Percentiles rank a stretch among this genome's conserved stretches.
These are phyloP conservation scores for Rhea pennata DNA, from an alignment of 2,113 vertebrate genomes.

Conservation along the genomic window DNA sequence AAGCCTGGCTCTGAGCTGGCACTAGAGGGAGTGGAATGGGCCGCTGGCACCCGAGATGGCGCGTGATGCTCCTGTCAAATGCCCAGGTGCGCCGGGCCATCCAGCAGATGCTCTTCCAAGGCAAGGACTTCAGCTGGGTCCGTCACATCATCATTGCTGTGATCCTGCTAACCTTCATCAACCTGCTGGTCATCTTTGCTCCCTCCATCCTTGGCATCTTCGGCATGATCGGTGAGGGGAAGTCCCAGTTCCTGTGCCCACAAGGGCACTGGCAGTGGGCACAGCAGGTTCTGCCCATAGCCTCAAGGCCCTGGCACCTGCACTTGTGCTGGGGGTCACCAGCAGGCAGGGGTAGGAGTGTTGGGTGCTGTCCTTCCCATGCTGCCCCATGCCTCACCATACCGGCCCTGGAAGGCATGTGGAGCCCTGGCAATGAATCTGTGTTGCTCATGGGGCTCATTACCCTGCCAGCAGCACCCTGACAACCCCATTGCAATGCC, in stretches of 20 bases:
- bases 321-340: too few relatives aligned
- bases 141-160: slow-evolving; percentile 86
- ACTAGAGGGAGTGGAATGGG: too few relatives aligned
- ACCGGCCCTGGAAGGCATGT: background rate
- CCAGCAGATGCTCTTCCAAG: slow-evolving; percentile 92
- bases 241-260: background rate
- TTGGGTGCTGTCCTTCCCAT: background rate
- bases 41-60: background rate
- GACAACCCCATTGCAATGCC: background rate
- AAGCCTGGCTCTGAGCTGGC: too few relatives aligned
- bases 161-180: slow-evolving; percentile 88
- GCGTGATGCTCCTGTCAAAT: background rate
- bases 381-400: fast-evolving
- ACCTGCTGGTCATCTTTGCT: slow-evolving; percentile 96
- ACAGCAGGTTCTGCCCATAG: background rate
- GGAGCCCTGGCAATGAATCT: too few relatives aligned
- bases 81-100: slow-evolving; percentile 93
- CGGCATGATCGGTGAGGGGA: slow-evolving; percentile 89
- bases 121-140: slow-evolving; percentile 92
- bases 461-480: too few relatives aligned
- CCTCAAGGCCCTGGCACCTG: too few relatives aligned
- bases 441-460: too few relatives aligned
- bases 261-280: background rate
- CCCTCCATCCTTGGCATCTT: slow-evolving; percentile 98
- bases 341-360: too few relatives aligned